These are phyloP conservation scores for Vicugna pacos DNA, from an alignment of 2,113 vertebrate genomes.

Conservation along the genomic window DNA sequence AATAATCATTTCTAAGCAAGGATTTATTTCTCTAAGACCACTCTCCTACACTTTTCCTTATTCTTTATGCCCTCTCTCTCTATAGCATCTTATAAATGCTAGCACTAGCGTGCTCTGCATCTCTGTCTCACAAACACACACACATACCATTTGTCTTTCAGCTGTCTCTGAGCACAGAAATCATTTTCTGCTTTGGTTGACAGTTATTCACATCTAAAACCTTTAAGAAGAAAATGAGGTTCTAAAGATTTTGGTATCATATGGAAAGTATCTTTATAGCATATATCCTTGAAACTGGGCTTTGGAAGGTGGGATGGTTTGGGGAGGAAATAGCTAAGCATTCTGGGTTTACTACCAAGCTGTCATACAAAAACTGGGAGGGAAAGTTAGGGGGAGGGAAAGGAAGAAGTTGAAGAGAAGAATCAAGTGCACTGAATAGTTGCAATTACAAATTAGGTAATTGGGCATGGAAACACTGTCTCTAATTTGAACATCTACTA, in stretches of 20 bases:
- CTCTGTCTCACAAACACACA: not conserved
- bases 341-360: not conserved
- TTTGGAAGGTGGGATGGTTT: not conserved
- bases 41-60: not conserved
- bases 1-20: not conserved
- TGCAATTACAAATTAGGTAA: slow-evolving; percentile 76
- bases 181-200: not conserved
- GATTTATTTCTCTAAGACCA: not conserved
- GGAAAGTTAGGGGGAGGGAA: not conserved
- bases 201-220: not conserved
- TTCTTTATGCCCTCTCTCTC: not conserved
- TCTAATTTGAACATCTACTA: slow-evolving; percentile 66
- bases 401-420: slow-evolving; percentile 58
- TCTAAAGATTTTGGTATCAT: not conserved
- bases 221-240: not conserved
- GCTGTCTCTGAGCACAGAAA: not conserved
- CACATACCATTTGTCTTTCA: not conserved
- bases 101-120: accelerated
- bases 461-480: slow-evolving; percentile 66
- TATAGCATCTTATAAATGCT: not conserved
- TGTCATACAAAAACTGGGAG: not conserved
- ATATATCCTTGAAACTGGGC: not conserved
- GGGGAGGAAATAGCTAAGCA: not conserved
- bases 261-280: not conserved
- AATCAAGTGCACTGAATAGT: slow-evolving; percentile 72